Evolutionary conservation across 2,113 vertebrate species (phyloP).

Genomic region (Carollia perspicillata): DNA sequence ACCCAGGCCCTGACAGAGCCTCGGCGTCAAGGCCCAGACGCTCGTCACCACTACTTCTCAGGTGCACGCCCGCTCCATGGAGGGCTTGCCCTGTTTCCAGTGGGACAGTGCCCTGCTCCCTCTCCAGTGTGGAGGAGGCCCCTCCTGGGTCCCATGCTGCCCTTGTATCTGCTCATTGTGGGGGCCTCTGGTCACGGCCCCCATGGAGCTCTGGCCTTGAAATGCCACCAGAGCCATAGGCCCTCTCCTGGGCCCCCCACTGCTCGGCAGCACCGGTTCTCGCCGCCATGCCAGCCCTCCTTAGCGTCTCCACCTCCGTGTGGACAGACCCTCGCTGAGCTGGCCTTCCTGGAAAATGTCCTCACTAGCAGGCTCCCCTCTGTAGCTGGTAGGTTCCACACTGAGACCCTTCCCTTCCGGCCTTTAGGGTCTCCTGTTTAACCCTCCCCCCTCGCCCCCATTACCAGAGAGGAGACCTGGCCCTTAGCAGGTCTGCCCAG

Average conservation of each 20-base stretch:
- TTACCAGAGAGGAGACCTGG: too few species aligned
- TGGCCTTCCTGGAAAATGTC: neutral
- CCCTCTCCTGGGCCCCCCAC: neutral
- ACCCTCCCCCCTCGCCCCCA: neutral
- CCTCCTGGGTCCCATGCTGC: neutral
- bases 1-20: neutral
- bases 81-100: neutral
- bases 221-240: neutral
- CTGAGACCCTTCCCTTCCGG: neutral
- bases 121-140: neutral
- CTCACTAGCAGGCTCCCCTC: neutral
- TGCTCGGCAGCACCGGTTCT: neutral
- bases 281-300: neutral
- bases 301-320: neutral
- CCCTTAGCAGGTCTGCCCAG: too few species aligned
- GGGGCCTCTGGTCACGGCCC: neutral
- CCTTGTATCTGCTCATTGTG: neutral
- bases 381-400: neutral
- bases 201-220: neutral
- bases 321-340: neutral
- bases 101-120: neutral
- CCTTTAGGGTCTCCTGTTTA: neutral
- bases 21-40: accelerated
- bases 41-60: neutral
- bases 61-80: neutral